phyloP scores from a whole-genome alignment of 2,113 vertebrate genomes.

The Corvus hawaiiensis region DNA sequence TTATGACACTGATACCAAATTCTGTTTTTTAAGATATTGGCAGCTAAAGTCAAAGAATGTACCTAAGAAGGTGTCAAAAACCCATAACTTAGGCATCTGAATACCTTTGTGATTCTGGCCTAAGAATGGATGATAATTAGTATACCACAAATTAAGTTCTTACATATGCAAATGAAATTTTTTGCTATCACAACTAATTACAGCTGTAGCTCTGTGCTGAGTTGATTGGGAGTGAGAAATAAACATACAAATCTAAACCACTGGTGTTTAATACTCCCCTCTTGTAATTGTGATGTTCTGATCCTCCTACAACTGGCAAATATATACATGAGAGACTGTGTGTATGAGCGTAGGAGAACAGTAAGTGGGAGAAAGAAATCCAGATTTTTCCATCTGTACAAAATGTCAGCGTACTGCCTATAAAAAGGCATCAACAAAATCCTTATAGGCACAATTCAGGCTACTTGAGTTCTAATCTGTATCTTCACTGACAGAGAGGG shows the following conservation, averaged over 20 bases:
- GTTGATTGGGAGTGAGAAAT: not conserved
- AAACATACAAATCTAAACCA: not conserved
- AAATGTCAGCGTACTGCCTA: not conserved
- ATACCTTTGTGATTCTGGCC: not conserved
- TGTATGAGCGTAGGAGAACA: not conserved
- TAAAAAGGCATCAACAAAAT: not conserved
- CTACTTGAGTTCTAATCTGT: not conserved
- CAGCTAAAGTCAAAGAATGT: not conserved
- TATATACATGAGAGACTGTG: not conserved
- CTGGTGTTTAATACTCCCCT: not conserved
- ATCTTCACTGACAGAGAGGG: not conserved
- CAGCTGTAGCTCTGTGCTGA: not conserved
- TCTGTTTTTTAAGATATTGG: not conserved
- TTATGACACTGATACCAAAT: not conserved
- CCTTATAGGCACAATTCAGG: not conserved
- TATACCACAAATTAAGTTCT: not conserved
- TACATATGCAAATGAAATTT: not conserved
- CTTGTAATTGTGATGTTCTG: not conserved
- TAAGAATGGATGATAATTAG: not conserved
- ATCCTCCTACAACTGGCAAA: not conserved
- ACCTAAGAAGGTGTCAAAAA: not conserved
- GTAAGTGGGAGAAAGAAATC: constrained; percentile 13
- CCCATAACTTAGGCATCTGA: not conserved
- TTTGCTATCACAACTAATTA: not conserved
- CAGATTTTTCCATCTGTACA: constrained; percentile 7